Evolutionary conservation across 2,113 vertebrate genomes (phyloP).

Genomic region (Chaenogobius annularis): DNA sequence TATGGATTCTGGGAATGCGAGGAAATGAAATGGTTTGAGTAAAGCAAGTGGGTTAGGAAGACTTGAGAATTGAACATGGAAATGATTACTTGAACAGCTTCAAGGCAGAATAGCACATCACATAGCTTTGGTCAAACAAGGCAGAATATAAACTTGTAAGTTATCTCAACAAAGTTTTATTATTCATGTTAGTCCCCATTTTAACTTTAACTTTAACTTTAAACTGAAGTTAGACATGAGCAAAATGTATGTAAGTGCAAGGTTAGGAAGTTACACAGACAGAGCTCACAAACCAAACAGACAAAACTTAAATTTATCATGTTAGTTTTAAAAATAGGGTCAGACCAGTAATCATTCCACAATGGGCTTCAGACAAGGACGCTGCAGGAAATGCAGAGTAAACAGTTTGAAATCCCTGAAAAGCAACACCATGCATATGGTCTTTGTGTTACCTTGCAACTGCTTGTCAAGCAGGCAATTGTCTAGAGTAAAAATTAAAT

Average conservation of each 20-base stretch:
- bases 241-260: constrained; percentile 30
- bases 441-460: constrained; percentile 74
- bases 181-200: constrained; percentile 48
- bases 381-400: constrained; percentile 10
- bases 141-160: constrained; percentile 4
- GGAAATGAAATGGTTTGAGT: constrained; percentile 9
- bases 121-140: constrained; percentile 25
- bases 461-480: constrained; percentile 74
- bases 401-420: constrained; percentile 27
- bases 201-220: constrained; percentile 6
- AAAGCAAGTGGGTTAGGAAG: constrained; percentile 5
- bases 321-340: constrained; percentile 50
- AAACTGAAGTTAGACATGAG: constrained; percentile 7
- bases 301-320: constrained; percentile 1
- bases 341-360: constrained; percentile 30
- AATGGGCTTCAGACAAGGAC: constrained; percentile 9
- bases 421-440: constrained; percentile 60
- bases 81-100: constrained; percentile 15
- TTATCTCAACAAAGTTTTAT: constrained; percentile 25
- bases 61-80: constrained; percentile 17
- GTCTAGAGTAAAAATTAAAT: constrained; percentile 70
- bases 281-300: constrained; percentile 14
- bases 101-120: constrained; percentile 10
- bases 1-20: constrained; percentile 82
- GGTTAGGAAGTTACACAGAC: constrained; percentile 46